phyloP scores from a whole-genome alignment of 2,797 vertebrate genomes.

The Parambassis ranga region DNA sequence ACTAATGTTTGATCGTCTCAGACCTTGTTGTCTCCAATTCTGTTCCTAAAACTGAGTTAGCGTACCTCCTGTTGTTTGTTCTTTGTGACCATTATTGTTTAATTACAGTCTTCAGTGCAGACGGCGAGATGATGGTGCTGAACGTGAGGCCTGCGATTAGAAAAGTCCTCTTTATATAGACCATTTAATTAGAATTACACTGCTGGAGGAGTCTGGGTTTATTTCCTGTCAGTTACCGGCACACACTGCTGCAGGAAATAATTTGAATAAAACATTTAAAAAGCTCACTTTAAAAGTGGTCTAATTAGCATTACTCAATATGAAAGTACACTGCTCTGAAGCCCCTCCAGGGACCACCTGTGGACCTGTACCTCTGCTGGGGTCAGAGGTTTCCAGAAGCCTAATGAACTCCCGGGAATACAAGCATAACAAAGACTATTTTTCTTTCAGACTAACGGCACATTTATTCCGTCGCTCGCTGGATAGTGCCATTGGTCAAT shows the following conservation, averaged over 20 bases:
- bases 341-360: not conserved
- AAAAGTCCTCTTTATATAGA: constrained; percentile 2
- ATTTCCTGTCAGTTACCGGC: not conserved
- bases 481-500: constrained; percentile 33
- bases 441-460: not conserved
- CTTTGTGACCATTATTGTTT: constrained; percentile 18
- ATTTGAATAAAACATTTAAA: constrained; percentile 18
- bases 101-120: constrained; percentile 16
- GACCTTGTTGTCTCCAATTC: not conserved
- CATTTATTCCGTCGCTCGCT: not conserved
- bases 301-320: constrained; percentile 21
- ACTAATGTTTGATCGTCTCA: too few species aligned
- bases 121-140: not conserved
- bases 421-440: not conserved
- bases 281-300: constrained; percentile 3
- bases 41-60: not conserved
- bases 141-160: constrained; percentile 30
- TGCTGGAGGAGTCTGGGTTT: not conserved
- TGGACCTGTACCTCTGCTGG: not conserved
- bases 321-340: not conserved
- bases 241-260: constrained; percentile 8
- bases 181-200: constrained; percentile 7
- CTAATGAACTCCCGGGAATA: not conserved
- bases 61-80: constrained; percentile 6
- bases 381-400: not conserved